Evolutionary conservation across 1,140 invertebrate genomes (phyloP), one percentile per base, ranked within the genome.

Genomic region (Lucilia sericata): DNA sequence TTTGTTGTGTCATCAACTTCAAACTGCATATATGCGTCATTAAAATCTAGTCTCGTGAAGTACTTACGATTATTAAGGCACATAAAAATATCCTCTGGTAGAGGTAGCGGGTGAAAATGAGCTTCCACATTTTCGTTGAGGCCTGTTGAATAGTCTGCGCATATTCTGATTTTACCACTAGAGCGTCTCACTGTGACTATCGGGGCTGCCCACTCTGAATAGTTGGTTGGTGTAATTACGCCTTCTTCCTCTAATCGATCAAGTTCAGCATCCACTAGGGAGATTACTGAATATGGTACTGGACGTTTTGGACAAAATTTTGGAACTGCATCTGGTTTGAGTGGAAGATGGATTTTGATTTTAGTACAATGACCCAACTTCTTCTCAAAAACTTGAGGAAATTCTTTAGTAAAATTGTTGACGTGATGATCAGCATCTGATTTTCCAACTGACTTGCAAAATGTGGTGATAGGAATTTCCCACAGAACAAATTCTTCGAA

Each of bases 151-250:
- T 84, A 88, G 85, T 90, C 88, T n/a, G 84, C 87, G 82, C 84
- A 91, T 8, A 91, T 84, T 47, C 90, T 65, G 55, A 90, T 81
- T 36, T 84, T 84, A 9, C 87, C 86, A 85, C 87, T 86, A 17
- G 85, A 84, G 85, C 91, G 91, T 55, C 85, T 70, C 3, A 91
- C 88, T 30, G 86, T 83, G 0, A 92, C 91, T 9, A 92, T 86
- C 0, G 91, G 91, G 17, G 89, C 85, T 55, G 89, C 88, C 91
- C 91, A 92, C 80, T 91, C 86, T 70, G 87, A 87, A 84, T 87
- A 85, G 42, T 88, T 82, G 13, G 91, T 87, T 47, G 47, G 82
- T 9, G 76, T 19, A 25, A 84, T 81, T 36, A 84, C 76, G n/a
- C 70, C 78, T 47, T 25, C 55, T 14, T 84, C 70, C 51, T 82